Evolutionary conservation across 2,113 vertebrate species (phyloP).

Genomic region (Zosterops japonicus): DNA sequence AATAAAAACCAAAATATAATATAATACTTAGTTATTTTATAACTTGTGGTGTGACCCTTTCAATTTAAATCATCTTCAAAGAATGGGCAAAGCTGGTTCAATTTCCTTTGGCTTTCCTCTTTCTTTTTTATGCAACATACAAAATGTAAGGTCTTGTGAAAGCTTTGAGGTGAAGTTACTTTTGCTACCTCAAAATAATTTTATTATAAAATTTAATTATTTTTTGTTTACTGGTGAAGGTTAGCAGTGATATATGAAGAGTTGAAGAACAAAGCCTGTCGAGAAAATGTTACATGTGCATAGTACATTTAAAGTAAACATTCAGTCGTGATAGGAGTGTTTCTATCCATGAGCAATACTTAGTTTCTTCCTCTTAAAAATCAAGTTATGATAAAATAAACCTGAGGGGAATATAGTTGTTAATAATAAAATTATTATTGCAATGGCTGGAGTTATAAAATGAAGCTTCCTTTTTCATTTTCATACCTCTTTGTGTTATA

Average conservation of each 20-base stretch:
- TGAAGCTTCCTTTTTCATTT: background rate
- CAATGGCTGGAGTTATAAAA: background rate
- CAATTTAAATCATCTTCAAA: background rate
- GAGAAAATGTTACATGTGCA: background rate
- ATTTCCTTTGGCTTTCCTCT: background rate
- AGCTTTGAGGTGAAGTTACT: background rate
- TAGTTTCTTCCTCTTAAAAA: background rate
- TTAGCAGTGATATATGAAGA: background rate
- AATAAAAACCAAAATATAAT: background rate
- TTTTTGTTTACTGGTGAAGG: background rate
- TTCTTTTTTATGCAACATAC: accelerated
- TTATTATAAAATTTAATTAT: background rate
- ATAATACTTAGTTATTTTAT: background rate
- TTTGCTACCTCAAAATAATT: background rate
- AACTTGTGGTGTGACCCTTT: background rate
- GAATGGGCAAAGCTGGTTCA: background rate
- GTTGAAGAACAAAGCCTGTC: background rate
- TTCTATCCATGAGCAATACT: background rate
- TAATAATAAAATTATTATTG: too few relatives aligned
- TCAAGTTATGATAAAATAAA: background rate
- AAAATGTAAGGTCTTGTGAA: background rate
- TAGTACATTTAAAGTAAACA: background rate
- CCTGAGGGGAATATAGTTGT: background rate
- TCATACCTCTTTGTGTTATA: background rate
- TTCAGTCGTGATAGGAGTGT: background rate